These are phyloP conservation scores for Symphodus melops DNA, from an alignment of 2,113 vertebrate genomes.

Conservation along the genomic window DNA sequence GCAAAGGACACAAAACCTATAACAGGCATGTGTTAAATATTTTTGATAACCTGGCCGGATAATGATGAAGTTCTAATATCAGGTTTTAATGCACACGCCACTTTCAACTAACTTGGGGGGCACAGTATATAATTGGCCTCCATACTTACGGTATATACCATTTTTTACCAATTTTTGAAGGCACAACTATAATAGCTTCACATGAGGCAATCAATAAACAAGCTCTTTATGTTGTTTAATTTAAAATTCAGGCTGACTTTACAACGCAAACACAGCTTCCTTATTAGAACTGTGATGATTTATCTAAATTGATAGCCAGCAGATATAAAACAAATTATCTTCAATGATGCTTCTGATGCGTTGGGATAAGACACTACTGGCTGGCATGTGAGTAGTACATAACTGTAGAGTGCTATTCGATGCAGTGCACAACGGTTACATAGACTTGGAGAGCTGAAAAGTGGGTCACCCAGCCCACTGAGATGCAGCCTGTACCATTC, in stretches of 20 bases:
- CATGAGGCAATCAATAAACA: background rate
- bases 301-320: background rate
- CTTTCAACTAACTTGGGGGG: too few species aligned
- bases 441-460: conserved; percentile 65
- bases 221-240: background rate
- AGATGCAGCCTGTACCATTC: conserved; percentile 75
- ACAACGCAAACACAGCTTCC: background rate
- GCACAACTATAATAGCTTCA: too few species aligned
- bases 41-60: too few species aligned
- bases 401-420: conserved; percentile 54
- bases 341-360: conserved; percentile 16
- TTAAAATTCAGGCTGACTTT: background rate
- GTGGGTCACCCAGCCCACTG: conserved; percentile 76
- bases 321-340: conserved; percentile 29
- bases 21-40: too few species aligned
- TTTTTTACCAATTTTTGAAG: too few species aligned
- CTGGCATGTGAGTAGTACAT: conserved; percentile 46
- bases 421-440: conserved; percentile 45
- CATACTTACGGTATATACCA: too few species aligned
- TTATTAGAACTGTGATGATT: background rate
- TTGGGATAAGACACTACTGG: conserved; percentile 5
- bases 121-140: too few species aligned
- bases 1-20: too few species aligned
- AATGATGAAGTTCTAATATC: too few species aligned
- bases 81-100: too few species aligned